These are phyloP conservation scores for Rhinoderma darwinii DNA, from an alignment of 2,113 vertebrate genomes.

Conservation along the genomic window DNA sequence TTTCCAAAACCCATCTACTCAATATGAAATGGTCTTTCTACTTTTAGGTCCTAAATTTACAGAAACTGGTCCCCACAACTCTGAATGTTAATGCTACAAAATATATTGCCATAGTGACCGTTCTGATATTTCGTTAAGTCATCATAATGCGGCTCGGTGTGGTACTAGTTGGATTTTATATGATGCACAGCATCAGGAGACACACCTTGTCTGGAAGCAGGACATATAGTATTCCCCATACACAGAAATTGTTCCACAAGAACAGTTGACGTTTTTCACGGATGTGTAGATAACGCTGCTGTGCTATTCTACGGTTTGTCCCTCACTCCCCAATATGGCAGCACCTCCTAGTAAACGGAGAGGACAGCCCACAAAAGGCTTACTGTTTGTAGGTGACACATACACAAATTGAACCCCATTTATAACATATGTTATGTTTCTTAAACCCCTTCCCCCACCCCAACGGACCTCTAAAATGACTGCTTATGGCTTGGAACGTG, in stretches of 20 bases:
- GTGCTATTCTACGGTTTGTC: background rate
- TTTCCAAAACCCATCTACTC: background rate
- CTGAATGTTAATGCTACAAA: conserved; percentile 10
- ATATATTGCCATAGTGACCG: background rate
- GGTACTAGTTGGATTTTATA: background rate
- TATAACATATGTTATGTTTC: background rate
- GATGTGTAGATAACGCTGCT: background rate
- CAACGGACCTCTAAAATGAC: background rate
- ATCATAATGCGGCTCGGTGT: background rate
- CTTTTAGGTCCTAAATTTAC: background rate
- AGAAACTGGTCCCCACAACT: background rate
- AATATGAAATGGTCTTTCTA: background rate
- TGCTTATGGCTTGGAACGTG: conserved; percentile 52
- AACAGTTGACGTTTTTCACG: conserved; percentile 29
- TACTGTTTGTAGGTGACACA: background rate
- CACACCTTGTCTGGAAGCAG: conserved; percentile 45
- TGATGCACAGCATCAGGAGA: conserved; percentile 62
- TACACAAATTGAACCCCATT: background rate
- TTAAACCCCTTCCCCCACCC: no score
- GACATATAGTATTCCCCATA: conserved; percentile 21
- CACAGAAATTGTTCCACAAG: conserved; percentile 60
- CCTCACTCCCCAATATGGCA: background rate
- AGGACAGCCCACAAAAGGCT: background rate
- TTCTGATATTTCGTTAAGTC: background rate
- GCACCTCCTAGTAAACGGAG: background rate